Conservation (phyloP, 2,888 invertebrate species). For the Dorcus hopei region DNA sequence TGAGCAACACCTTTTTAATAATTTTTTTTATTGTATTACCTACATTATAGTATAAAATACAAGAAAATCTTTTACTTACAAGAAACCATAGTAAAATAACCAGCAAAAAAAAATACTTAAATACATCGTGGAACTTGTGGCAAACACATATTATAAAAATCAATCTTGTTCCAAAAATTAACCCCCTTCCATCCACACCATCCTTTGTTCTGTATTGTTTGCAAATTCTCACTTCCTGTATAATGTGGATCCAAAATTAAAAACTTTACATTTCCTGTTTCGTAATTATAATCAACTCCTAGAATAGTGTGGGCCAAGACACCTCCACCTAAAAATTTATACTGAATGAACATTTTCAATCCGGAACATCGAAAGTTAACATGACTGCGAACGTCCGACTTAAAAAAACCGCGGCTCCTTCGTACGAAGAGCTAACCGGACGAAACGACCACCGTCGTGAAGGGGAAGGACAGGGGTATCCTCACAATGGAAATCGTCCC, state of each 20-base stretch:
- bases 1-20: no score
- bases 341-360: no score
- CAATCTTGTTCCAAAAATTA: constrained; percentile 92
- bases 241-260: constrained; percentile 99
- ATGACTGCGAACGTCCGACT: no score
- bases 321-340: constrained; percentile 73
- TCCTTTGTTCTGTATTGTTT: constrained; percentile 73
- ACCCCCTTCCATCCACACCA: constrained; percentile 97
- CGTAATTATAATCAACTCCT: constrained; percentile 84
- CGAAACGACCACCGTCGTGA: no score
- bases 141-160: constrained; percentile 96
- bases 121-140: constrained; percentile 66
- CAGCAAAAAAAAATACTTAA: constrained; percentile 31
- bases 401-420: no score
- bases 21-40: not conserved
- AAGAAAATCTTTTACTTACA: not conserved
- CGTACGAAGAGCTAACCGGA: no score
- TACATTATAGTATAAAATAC: not conserved
- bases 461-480: no score
- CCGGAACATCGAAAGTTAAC: no score
- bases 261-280: constrained; percentile 78
- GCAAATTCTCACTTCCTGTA: constrained; percentile 82
- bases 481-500: no score
- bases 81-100: not conserved
- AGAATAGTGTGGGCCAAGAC: constrained; percentile 97